These are phyloP conservation scores for Microchrysa polita DNA, from an alignment of 2,888 invertebrate species.

Conservation along the genomic window DNA sequence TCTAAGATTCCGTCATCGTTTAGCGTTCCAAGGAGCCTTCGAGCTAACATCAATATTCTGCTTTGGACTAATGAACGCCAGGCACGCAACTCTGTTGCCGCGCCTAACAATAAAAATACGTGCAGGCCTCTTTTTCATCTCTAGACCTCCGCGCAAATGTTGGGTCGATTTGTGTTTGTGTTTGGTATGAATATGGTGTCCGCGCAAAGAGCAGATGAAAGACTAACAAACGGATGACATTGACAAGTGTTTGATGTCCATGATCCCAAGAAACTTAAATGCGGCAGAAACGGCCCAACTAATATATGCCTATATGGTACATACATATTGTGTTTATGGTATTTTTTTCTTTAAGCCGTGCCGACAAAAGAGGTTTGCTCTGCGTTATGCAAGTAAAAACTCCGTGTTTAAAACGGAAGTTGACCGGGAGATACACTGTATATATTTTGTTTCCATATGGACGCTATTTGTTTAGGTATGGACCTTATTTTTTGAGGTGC, in stretches of 20 bases:
- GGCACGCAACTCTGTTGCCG: conserved; percentile 20
- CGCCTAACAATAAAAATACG: too few relatives aligned
- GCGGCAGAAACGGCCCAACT: neutral
- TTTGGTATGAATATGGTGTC: conserved; percentile 13
- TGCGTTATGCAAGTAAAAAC: neutral
- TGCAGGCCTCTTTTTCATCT: too few relatives aligned
- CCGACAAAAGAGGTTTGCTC: conserved; percentile 33
- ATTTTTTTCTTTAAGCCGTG: conserved; percentile 13
- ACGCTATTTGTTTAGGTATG: conserved; percentile 23
- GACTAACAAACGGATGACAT: conserved; percentile 37
- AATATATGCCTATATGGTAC: too few relatives aligned
- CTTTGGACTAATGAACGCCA: conserved; percentile 18
- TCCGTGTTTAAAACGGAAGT: conserved; percentile 25
- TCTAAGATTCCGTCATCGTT: too few relatives aligned
- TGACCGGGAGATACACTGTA: neutral
- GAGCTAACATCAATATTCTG: neutral
- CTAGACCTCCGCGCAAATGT: neutral
- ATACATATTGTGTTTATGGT: neutral
- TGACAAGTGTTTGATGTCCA: conserved; percentile 43
- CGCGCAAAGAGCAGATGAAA: conserved; percentile 28
- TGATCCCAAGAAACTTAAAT: conserved; percentile 16
- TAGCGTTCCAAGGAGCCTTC: conserved; percentile 3
- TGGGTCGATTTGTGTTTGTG: neutral
- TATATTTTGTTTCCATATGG: conserved; percentile 5
- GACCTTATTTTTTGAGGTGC: neutral